A percentile compares a stretch with the other conserved stretches of the same genome.
These are phyloP conservation scores for Spisula subtruncata DNA, from an alignment of 2,888 invertebrate species.

Conservation along the genomic window DNA sequence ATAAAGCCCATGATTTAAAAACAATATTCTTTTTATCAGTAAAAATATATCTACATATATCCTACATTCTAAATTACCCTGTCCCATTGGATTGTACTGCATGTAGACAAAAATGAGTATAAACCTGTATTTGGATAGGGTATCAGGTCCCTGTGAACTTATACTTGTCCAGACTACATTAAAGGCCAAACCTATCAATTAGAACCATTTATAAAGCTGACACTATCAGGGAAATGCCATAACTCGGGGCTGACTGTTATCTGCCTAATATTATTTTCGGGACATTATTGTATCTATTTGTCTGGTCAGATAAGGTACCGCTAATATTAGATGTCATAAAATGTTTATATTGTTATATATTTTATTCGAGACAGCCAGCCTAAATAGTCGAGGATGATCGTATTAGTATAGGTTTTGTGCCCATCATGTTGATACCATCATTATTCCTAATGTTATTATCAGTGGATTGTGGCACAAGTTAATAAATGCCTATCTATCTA, in stretches of 20 bases:
- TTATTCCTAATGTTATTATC: neutral
- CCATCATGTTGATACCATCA: slow-evolving; percentile 8
- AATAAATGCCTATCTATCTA: neutral
- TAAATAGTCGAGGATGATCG: neutral
- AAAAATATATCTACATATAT: no score
- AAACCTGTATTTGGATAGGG: neutral
- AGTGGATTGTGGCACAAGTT: slow-evolving; percentile 9
- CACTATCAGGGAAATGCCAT: neutral
- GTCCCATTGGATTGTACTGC: no score
- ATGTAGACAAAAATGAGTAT: no score
- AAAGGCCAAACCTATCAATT: neutral
- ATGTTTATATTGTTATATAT: slow-evolving; percentile 13
- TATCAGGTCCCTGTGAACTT: neutral
- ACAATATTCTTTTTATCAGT: no score
- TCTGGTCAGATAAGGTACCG: slow-evolving; percentile 14
- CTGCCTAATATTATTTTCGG: neutral
- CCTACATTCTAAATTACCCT: no score
- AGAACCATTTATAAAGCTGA: neutral
- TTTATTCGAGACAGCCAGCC: neutral
- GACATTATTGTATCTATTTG: neutral
- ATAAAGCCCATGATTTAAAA: no score
- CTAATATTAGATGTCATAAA: slow-evolving; percentile 23
- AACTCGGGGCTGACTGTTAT: neutral
- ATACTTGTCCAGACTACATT: neutral
- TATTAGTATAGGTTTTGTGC: neutral